phyloP scores from a whole-genome alignment of 2,113 vertebrate species.

The Scatophagus argus region DNA sequence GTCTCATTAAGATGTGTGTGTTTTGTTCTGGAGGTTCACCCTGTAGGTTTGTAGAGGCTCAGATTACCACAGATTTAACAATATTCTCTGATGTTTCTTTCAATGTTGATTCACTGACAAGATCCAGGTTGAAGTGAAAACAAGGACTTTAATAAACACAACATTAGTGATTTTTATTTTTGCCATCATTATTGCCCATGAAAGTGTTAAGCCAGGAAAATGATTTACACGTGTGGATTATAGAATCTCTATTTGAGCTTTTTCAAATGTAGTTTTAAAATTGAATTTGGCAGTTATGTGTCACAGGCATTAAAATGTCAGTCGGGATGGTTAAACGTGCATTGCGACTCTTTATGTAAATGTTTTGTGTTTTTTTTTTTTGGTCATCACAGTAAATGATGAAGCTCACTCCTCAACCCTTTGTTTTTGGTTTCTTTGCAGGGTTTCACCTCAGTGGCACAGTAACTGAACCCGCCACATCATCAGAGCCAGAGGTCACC shows the following conservation, averaged over 20 bases:
- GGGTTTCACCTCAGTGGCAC: conserved; percentile 99
- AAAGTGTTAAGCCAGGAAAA: not conserved
- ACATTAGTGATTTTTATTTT: not conserved
- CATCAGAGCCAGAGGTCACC: conserved; percentile 92
- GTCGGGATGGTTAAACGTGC: not conserved
- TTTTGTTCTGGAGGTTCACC: conserved; percentile 53
- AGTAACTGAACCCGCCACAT: conserved; percentile 90
- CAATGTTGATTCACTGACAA: not conserved
- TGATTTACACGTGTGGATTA: not conserved
- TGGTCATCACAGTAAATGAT: not conserved
- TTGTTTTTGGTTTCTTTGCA: conserved; percentile 41
- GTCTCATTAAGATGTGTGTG: conserved; percentile 56
- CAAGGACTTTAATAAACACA: not conserved
- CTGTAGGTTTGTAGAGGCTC: conserved; percentile 51
- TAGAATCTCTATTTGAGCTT: not conserved
- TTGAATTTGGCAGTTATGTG: not conserved
- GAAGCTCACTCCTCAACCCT: not conserved
- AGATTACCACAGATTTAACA: conserved; percentile 40
- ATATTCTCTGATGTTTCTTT: not conserved
- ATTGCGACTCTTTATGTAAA: not conserved
- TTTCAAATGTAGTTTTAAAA: not conserved
- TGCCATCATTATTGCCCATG: not conserved
- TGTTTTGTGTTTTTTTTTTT: not conserved
- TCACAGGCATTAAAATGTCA: not conserved
- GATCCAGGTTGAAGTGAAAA: not conserved